Conservation (phyloP, 2,888 invertebrate genomes). For the Drosophila pseudotakahashii region DNA sequence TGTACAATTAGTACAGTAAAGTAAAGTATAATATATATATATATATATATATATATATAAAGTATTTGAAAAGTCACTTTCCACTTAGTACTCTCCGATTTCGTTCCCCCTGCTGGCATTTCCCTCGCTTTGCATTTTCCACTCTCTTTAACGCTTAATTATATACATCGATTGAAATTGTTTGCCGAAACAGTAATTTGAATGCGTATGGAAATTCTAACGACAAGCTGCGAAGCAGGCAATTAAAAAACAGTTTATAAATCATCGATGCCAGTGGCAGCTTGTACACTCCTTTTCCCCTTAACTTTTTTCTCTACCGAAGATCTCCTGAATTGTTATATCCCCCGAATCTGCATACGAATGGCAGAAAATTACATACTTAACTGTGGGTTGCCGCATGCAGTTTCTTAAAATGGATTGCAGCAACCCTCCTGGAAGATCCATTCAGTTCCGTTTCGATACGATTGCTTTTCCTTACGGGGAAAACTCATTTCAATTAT, state of each 20-base stretch:
- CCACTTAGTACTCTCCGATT: constrained; percentile 2
- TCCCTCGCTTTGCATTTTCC: constrained; percentile 21
- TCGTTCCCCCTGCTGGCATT: constrained; percentile 2
- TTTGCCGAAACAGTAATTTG: constrained; percentile 31
- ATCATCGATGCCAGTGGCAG: constrained; percentile 57
- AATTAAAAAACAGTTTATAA: constrained; percentile 70
- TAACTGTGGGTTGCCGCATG: constrained; percentile 68
- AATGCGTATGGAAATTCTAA: constrained; percentile 26
- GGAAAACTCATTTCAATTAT: constrained; percentile 75
- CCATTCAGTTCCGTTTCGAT: constrained; percentile 3
- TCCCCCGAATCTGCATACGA: constrained; percentile 40
- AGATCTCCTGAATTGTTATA: constrained; percentile 1
- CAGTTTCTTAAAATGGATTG: constrained; percentile 44
- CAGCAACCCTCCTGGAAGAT: constrained; percentile 24
- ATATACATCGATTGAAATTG: constrained; percentile 63
- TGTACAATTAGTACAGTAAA: no score
- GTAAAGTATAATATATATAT: no score
- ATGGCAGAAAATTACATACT: constrained; percentile 53
- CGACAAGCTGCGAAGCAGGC: constrained; percentile 40
- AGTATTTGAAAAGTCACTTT: constrained; percentile 17
- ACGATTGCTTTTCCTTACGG: constrained; percentile 1
- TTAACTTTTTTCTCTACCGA: neutral
- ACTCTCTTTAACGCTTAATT: constrained; percentile 52
- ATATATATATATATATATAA: no score
- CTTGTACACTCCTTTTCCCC: constrained; percentile 3